phyloP scores from a whole-genome alignment of 1,140 invertebrate genomes.

The Pseudomyrmex cubaensis region DNA sequence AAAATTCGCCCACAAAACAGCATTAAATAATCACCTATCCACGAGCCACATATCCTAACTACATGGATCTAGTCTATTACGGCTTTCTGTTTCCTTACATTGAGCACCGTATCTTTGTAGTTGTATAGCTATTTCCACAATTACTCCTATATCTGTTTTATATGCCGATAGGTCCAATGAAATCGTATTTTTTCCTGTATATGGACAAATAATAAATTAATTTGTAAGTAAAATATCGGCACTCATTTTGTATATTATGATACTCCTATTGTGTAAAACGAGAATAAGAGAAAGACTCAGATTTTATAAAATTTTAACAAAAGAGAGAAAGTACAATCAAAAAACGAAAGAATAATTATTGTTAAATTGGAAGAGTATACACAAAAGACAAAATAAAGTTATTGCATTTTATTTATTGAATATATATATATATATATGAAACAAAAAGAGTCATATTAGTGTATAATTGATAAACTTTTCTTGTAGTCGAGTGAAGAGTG shows the following conservation, averaged over 20 bases:
- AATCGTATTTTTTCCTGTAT: slow-evolving; percentile 68
- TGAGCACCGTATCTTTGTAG: slow-evolving; percentile 69
- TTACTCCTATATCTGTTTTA: slow-evolving; percentile 68
- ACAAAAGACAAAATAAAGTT: too few species aligned
- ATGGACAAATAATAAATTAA: slow-evolving; percentile 72
- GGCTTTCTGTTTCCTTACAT: slow-evolving; percentile 69
- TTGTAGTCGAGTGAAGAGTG: too few species aligned
- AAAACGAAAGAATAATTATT: too few species aligned
- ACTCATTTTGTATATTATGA: neutral
- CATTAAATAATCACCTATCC: slow-evolving; percentile 80
- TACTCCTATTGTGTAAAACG: neutral
- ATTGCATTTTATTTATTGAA: too few species aligned
- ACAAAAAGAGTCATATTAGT: too few species aligned
- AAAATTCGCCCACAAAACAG: slow-evolving; percentile 81
- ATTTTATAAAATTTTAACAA: too few species aligned
- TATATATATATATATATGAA: too few species aligned
- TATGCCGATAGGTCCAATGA: slow-evolving; percentile 56
- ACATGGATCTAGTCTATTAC: slow-evolving; percentile 70
- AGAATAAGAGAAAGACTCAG: too few species aligned
- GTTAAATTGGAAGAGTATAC: too few species aligned
- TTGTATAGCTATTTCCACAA: slow-evolving; percentile 64
- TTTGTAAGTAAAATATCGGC: slow-evolving; percentile 66
- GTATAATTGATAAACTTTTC: too few species aligned
- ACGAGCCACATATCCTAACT: slow-evolving; percentile 79
- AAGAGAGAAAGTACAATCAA: too few species aligned